phyloP scores from a whole-genome alignment of 2,113 vertebrate genomes.

The Gallinago jamesoni region DNA sequence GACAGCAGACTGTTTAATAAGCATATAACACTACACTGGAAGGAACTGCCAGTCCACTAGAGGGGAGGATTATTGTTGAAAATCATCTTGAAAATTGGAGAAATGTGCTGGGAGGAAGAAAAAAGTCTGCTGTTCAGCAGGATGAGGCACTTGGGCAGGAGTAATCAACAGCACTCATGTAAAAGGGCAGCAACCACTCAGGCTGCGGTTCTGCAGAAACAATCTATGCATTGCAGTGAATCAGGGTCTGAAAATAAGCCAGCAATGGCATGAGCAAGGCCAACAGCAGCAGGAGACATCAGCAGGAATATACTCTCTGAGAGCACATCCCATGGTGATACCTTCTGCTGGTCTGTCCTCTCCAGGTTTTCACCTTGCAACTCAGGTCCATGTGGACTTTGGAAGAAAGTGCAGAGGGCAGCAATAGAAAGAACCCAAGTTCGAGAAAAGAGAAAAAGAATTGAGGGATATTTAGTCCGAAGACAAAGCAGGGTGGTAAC shows the following conservation, averaged over 20 bases:
- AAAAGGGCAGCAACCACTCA: background rate
- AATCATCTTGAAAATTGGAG: background rate
- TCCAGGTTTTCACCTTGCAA: background rate
- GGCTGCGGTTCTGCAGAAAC: background rate
- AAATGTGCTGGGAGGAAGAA: background rate
- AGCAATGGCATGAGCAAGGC: background rate
- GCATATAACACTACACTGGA: background rate
- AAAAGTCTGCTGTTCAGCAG: background rate
- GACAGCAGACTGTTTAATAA: background rate
- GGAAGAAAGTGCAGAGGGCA: background rate
- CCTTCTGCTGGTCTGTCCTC: background rate
- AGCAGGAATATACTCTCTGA: background rate
- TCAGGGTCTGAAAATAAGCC: background rate
- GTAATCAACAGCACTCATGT: background rate
- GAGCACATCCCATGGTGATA: background rate
- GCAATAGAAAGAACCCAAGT: background rate
- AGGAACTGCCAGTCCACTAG: background rate
- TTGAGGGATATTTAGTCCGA: background rate
- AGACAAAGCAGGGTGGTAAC: background rate
- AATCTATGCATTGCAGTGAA: background rate
- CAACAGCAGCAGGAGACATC: background rate
- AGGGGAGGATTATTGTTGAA: background rate
- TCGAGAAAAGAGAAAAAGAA: background rate
- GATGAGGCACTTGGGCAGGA: background rate
- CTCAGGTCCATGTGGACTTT: background rate